Evolutionary conservation across 1,140 invertebrate genomes (phyloP).

Genomic region (Eriocheir sinensis): DNA sequence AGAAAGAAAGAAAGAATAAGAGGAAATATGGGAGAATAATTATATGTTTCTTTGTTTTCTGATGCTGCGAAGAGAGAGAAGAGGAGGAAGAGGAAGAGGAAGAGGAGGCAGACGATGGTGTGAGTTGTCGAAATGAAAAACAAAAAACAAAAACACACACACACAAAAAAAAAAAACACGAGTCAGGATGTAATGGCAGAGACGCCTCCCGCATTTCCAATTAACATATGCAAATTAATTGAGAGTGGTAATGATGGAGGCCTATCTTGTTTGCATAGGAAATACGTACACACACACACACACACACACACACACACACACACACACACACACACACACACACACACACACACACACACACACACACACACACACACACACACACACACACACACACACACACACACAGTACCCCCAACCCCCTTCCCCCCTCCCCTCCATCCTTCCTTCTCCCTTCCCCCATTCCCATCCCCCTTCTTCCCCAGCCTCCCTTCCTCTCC

Average conservation of each 20-base stretch:
- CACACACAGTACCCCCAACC: background rate
- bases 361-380: slow-evolving; percentile 47
- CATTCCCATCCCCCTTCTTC: background rate
- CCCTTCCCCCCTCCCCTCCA: background rate
- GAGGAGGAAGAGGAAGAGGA: too few relatives aligned
- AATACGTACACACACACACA: slow-evolving; percentile 31
- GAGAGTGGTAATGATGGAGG: background rate
- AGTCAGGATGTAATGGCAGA: too few relatives aligned
- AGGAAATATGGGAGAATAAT: background rate
- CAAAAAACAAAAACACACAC: too few relatives aligned
- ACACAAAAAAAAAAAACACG: too few relatives aligned
- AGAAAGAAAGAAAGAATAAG: background rate
- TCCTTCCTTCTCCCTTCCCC: too few relatives aligned
- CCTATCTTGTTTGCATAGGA: slow-evolving; percentile 25
- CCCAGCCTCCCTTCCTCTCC: background rate
- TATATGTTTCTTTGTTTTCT: too few relatives aligned
- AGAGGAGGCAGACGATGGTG: too few relatives aligned
- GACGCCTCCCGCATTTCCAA: background rate
- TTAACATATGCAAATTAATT: slow-evolving; percentile 17
- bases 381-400: slow-evolving; percentile 31
- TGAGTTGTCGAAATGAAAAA: too few relatives aligned
- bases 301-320: background rate
- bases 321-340: slow-evolving; percentile 43
- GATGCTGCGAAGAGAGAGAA: too few relatives aligned
- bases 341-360: slow-evolving; percentile 56